Base-by-base conservation (phyloP, 1,140 invertebrate genomes). In the Drosophila ananassae region DNA sequence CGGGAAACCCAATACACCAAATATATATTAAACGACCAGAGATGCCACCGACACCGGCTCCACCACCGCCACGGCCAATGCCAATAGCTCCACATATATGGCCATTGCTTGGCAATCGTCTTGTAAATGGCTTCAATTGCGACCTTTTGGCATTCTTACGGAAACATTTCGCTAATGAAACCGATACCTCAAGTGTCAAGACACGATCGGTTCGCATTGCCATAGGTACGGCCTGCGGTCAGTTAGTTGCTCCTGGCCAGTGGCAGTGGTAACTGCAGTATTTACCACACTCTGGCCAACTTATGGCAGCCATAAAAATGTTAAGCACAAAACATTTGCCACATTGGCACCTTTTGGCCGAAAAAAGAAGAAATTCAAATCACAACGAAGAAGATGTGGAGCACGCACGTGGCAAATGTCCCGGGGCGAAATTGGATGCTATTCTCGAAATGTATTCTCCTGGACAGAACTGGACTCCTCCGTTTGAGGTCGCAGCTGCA, bases 101-200 rank as follows among this genome's bases (percentile, higher is more conserved):
- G 66, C 56, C 56, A 41, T 39, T 41, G 55, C 51, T 51, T 73
- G 67, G 58, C 80, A 57, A 84, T 84, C 67, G 81, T 25, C 77
- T 82, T 72, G 74, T 77, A 89, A 89, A 89, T 89, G 84, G 83
- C 83, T 77, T 77, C 83, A 79, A 89, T 89, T 89, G 83, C 83
- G 83, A 89, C 79, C 83, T 89, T 85, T 89, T 89, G 79, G 41
- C 83, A 85, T 82, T 87, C 83, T 89, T 83, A 83, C 72, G 79
- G 79, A 77, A 89, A 89, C 83, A 89, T 89, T 89, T 89, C 76
- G 79, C 83, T 89, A 89, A 89, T 89, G 83, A 89, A 89, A 89
- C 76, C 83, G 83, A 89, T 89, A 89, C 84, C 76, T 89, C 83
- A 89, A 89, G 73, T 83, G 83, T 89, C 83, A 89, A 66, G 46